A percentile compares a stretch with the other conserved stretches of the same genome.
Evolutionary conservation across 2,888 invertebrate genomes (phyloP).

Genomic region (Capitulum mitella): DNA sequence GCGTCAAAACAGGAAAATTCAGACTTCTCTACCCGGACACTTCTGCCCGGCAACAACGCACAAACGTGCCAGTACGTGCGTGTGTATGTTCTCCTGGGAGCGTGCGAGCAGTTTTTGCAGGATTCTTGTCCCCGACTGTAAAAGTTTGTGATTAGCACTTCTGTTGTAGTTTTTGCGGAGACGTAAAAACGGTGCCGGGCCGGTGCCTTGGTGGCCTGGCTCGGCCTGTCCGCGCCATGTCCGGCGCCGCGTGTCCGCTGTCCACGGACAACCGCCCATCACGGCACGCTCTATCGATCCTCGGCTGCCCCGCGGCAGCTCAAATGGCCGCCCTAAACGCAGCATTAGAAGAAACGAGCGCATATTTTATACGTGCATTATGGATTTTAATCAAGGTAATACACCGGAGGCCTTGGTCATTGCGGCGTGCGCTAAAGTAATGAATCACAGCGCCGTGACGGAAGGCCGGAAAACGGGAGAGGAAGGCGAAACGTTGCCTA

Average conservation of each 20-base stretch:
- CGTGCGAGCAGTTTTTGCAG: not conserved
- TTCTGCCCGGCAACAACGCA: no score
- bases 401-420: not conserved
- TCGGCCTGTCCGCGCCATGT: not conserved
- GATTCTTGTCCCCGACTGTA: not conserved
- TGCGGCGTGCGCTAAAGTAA: not conserved
- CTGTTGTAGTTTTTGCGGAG: slow-evolving; percentile 3
- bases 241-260: not conserved
- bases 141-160: slow-evolving; percentile 24
- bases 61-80: not conserved
- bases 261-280: not conserved
- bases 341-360: slow-evolving; percentile 22
- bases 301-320: not conserved
- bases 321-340: not conserved
- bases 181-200: not conserved
- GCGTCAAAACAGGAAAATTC: no score
- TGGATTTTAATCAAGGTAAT: slow-evolving; percentile 18
- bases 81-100: not conserved
- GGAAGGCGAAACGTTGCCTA: no score
- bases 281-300: not conserved
- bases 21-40: no score
- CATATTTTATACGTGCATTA: slow-evolving; percentile 16
- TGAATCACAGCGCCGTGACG: not conserved
- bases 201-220: not conserved
- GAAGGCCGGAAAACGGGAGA: no score